Evolutionary conservation across 2,113 vertebrate genomes (phyloP).

Genomic region (Hemichromis elongatus): DNA sequence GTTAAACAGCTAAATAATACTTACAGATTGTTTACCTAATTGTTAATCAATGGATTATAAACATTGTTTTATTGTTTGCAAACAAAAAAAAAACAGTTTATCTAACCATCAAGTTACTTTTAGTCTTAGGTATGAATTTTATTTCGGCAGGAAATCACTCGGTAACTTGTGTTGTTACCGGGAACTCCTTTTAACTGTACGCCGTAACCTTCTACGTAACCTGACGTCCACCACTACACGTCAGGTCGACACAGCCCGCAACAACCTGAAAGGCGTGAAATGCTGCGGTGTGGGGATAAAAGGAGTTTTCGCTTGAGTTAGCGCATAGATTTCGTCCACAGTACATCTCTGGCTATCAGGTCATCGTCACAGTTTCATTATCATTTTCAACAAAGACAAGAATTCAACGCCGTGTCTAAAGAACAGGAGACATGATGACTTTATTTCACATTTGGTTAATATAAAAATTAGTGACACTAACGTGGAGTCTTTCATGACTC

Average conservation of each 20-base stretch:
- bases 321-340: neutral
- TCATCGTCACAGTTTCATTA: neutral
- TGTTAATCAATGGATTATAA: neutral
- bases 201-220: fast-evolving
- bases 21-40: neutral
- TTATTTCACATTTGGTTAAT: neutral
- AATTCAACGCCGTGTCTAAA: neutral
- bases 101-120: neutral
- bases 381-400: neutral
- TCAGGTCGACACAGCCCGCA: neutral
- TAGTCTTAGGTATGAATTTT: neutral
- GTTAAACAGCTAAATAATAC: neutral
- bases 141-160: neutral
- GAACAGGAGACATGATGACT: neutral
- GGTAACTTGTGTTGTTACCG: neutral
- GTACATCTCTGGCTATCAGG: neutral
- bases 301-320: neutral
- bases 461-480: neutral
- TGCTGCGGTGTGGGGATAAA: neutral
- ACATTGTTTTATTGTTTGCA: neutral
- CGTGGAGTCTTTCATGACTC: neutral
- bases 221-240: neutral
- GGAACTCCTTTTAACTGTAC: neutral
- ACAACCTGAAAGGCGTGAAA: neutral
- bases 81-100: neutral